phyloP scores from a whole-genome alignment of 2,113 vertebrate species.

The Ochotona princeps region DNA sequence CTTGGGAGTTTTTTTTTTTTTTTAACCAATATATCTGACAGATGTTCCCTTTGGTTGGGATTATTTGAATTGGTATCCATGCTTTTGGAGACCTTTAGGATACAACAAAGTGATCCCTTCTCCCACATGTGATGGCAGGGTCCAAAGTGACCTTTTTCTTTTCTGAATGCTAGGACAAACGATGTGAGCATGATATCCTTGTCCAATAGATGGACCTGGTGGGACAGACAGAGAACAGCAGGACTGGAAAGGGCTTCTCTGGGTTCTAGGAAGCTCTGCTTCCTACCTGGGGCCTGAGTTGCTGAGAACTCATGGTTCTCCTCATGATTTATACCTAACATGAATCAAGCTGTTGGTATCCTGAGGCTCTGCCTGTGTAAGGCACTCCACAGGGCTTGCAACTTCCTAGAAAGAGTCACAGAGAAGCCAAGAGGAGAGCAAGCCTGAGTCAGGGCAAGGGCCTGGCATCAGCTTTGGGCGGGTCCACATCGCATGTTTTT shows the following conservation, averaged over 20 bases:
- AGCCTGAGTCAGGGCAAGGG: neutral
- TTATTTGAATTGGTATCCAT: conserved; percentile 46
- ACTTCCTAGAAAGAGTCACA: conserved; percentile 49
- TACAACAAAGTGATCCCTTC: conserved; percentile 41
- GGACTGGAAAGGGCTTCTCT: neutral
- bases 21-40: conserved; percentile 44
- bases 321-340: neutral
- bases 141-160: neutral
- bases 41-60: conserved; percentile 38
- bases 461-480: neutral
- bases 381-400: neutral
- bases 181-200: neutral
- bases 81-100: conserved; percentile 52
- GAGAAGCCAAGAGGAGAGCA: conserved; percentile 1
- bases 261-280: neutral
- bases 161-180: neutral
- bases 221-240: neutral
- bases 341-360: neutral
- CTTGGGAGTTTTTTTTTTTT: neutral
- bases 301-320: neutral
- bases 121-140: conserved; percentile 43
- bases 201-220: neutral
- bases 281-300: neutral
- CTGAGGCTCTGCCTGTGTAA: neutral
- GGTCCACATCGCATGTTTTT: neutral